phyloP scores from a whole-genome alignment of 2,888 invertebrate species.

The Orthosia cruda region DNA sequence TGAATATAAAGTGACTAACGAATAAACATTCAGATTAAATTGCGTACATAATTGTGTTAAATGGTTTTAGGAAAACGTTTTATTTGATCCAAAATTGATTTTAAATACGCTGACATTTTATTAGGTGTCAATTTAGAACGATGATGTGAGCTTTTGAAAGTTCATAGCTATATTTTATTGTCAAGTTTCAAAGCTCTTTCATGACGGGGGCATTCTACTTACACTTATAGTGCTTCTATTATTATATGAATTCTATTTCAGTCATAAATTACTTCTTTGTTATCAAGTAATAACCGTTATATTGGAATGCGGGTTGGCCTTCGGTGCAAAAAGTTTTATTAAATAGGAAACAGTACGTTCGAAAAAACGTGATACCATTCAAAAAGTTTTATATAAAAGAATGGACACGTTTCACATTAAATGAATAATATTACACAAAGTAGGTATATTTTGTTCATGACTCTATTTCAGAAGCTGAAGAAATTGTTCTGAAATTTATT shows the following conservation, averaged over 20 bases:
- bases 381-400: not conserved
- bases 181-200: not conserved
- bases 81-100: not conserved
- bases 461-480: not conserved
- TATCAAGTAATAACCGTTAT: conserved; percentile 24
- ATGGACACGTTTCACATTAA: conserved; percentile 40
- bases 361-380: conserved; percentile 21
- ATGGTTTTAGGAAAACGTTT: conserved; percentile 11
- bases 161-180: not conserved
- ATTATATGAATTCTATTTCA: not conserved
- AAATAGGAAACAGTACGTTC: conserved; percentile 51
- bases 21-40: conserved; percentile 4
- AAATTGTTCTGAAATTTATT: no score
- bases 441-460: not conserved
- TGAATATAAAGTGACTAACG: conserved; percentile 16
- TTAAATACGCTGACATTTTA: conserved; percentile 9
- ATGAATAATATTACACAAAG: not conserved
- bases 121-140: conserved; percentile 19
- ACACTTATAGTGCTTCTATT: not conserved
- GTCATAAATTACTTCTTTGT: conserved; percentile 1
- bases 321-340: conserved; percentile 43
- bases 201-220: not conserved
- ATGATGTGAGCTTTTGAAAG: conserved; percentile 31
- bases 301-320: conserved; percentile 45
- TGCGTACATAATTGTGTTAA: conserved; percentile 13